Percentiles rank a stretch among this genome's conserved stretches.
phyloP scores from a whole-genome alignment of 2,888 invertebrate genomes.

The Acanthosoma haemorrhoidale region DNA sequence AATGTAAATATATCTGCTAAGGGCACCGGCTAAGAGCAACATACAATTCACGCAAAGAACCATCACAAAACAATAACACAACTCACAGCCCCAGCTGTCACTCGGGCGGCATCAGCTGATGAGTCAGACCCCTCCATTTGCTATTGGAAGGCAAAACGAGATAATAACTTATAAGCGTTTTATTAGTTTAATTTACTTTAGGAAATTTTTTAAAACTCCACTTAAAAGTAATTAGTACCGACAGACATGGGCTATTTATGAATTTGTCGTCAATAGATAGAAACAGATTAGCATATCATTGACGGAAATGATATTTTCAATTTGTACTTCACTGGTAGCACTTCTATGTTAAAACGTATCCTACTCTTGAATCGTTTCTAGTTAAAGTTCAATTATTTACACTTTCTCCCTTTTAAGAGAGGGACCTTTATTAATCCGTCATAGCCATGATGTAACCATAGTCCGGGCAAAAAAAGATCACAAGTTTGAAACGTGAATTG shows the following conservation, averaged over 20 bases:
- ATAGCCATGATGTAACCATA: background rate
- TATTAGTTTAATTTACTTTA: no score
- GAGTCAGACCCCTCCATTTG: background rate
- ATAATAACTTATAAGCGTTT: no score
- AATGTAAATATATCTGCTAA: no score
- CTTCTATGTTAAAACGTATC: no score
- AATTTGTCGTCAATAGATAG: no score
- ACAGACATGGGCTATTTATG: no score
- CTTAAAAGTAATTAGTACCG: no score
- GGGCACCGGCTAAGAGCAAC: background rate
- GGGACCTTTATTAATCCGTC: background rate
- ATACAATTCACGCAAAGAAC: background rate
- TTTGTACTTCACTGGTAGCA: no score
- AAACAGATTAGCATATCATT: no score
- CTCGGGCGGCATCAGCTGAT: slow-evolving; percentile 10
- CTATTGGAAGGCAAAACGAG: no score
- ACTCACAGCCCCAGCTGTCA: background rate
- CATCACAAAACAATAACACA: background rate
- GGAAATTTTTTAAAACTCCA: no score
- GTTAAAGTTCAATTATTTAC: background rate
- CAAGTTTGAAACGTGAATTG: background rate
- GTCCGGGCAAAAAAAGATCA: background rate
- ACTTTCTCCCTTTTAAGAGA: background rate
- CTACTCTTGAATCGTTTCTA: background rate
- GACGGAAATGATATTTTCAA: no score